Percentiles rank a stretch among this genome's conserved stretches.
Conservation (phyloP, 2,797 vertebrate genomes). For the Pangasius larnaudii region DNA sequence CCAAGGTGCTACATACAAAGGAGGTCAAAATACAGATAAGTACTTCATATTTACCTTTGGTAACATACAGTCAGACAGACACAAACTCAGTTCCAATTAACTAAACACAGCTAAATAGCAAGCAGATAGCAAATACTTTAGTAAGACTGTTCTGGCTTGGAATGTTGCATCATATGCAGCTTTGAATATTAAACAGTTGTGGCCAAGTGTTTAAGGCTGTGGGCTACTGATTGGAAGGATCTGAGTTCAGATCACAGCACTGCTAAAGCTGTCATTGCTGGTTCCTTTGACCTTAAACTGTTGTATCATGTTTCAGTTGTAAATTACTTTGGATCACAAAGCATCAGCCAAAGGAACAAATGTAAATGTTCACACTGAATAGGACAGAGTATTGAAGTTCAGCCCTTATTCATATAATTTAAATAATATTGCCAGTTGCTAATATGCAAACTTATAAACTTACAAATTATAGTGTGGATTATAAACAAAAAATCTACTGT, state of each 20-base stretch:
- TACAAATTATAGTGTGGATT: background rate
- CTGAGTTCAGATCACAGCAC: background rate
- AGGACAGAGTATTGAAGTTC: background rate
- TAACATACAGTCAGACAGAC: background rate
- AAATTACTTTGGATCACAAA: background rate
- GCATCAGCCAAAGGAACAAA: background rate
- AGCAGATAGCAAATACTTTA: background rate
- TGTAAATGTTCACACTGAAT: background rate
- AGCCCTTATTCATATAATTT: background rate
- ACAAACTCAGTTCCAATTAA: background rate
- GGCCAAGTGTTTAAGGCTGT: background rate
- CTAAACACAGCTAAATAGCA: background rate
- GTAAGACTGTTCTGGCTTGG: background rate
- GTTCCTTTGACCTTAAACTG: background rate
- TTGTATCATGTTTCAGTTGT: background rate
- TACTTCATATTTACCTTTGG: background rate
- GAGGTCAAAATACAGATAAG: background rate
- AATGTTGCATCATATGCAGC: background rate
- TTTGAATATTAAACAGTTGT: background rate
- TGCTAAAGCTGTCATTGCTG: background rate
- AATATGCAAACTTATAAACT: background rate
- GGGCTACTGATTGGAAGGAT: background rate
- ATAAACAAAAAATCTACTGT: background rate
- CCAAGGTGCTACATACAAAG: background rate
- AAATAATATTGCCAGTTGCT: background rate